Percentiles rank a stretch among this genome's conserved stretches.
phyloP scores from a whole-genome alignment of 2,888 invertebrate genomes.

The Tetramorium bicarinatum region DNA sequence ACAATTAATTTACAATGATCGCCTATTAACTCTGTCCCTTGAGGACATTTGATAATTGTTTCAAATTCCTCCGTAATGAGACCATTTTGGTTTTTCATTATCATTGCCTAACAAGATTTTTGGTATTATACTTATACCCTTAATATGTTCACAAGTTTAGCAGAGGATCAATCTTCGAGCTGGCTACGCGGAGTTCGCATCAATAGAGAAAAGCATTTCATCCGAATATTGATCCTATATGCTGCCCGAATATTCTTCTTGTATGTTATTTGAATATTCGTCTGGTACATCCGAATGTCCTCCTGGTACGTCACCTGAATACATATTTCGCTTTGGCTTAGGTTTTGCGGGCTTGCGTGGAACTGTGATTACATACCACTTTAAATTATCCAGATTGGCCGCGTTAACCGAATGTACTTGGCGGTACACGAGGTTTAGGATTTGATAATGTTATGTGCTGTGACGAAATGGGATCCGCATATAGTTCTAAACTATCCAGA shows the following conservation, averaged over 20 bases:
- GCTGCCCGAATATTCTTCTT: background rate
- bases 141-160: too few relatives aligned
- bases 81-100: background rate
- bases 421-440: background rate
- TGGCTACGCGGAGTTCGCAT: background rate
- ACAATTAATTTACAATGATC: background rate
- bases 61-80: background rate
- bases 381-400: background rate
- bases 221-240: background rate
- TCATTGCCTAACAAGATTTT: background rate
- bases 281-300: background rate
- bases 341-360: background rate
- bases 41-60: background rate
- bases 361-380: background rate
- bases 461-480: background rate
- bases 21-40: background rate
- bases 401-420: background rate
- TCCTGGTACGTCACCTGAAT: background rate
- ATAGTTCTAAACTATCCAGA: too few relatives aligned
- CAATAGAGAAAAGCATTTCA: background rate
- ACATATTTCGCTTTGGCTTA: background rate
- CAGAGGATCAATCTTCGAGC: background rate
- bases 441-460: background rate
- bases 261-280: background rate
- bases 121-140: background rate